Percentiles rank a stretch among this genome's conserved stretches.
Evolutionary conservation across 1,140 invertebrate genomes (phyloP).

Genomic region (Drosophila kohkoa): DNA sequence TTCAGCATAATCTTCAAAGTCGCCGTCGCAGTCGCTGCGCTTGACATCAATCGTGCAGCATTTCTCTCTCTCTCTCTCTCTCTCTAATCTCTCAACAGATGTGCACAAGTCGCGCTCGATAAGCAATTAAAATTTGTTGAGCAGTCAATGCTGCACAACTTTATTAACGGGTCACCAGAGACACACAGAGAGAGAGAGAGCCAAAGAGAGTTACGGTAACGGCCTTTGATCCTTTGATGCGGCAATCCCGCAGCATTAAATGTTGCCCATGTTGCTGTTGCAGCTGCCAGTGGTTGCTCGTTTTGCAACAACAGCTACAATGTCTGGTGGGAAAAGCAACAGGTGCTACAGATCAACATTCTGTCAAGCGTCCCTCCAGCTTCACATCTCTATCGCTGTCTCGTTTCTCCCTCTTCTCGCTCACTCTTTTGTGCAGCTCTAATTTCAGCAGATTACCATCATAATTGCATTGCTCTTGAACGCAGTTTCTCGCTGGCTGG

Average conservation of each 20-base stretch:
- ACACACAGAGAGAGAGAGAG: too few species aligned
- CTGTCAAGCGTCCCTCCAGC: slow-evolving; percentile 4
- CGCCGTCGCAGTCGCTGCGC: slow-evolving; percentile 50
- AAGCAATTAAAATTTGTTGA: slow-evolving; percentile 75
- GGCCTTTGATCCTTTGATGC: slow-evolving; percentile 67
- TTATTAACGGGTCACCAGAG: slow-evolving; percentile 67
- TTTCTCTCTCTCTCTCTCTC: background rate
- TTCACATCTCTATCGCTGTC: background rate
- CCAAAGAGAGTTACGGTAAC: slow-evolving; percentile 63
- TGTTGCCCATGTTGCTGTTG: slow-evolving; percentile 16
- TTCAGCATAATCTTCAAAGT: slow-evolving; percentile 81
- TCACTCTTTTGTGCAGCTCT: slow-evolving; percentile 36
- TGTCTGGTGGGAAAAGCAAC: slow-evolving; percentile 79
- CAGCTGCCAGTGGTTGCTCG: slow-evolving; percentile 27
- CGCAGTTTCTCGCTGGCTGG: slow-evolving; percentile 35
- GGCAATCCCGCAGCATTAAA: slow-evolving; percentile 36
- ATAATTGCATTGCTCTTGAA: slow-evolving; percentile 50
- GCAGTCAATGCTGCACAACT: slow-evolving; percentile 71
- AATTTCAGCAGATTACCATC: slow-evolving; percentile 62
- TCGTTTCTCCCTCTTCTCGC: background rate
- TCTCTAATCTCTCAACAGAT: slow-evolving; percentile 73
- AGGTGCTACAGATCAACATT: slow-evolving; percentile 63
- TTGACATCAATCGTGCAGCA: slow-evolving; percentile 77
- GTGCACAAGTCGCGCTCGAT: slow-evolving; percentile 63
- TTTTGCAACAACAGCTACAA: slow-evolving; percentile 44